A percentile compares a stretch with the other conserved stretches of the same genome.
These are phyloP conservation scores for Styela clava DNA, from an alignment of 23 tunicate species.

Conservation along the genomic window DNA sequence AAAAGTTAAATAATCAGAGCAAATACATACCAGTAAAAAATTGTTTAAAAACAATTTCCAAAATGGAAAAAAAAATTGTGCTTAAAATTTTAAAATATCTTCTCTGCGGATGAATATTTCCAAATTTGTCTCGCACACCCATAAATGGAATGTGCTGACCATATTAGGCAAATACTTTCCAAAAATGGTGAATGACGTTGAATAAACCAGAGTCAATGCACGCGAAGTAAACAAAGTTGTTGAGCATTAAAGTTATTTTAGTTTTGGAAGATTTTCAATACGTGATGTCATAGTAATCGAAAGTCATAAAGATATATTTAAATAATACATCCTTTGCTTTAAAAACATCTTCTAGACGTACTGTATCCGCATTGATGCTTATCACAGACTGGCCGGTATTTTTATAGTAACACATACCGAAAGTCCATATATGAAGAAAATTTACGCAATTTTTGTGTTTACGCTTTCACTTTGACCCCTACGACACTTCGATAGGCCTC, in stretches of 20 bases:
- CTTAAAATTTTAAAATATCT: neutral
- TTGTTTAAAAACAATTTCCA: neutral
- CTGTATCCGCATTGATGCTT: neutral
- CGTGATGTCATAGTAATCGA: conserved; percentile 5
- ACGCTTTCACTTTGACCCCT: no score
- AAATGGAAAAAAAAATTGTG: neutral
- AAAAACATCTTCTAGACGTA: neutral
- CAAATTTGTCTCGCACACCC: conserved; percentile 32
- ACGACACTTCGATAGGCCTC: no score
- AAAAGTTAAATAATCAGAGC: neutral
- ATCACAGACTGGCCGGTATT: neutral
- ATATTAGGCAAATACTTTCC: conserved; percentile 45
- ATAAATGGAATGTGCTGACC: conserved; percentile 57
- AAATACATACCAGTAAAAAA: neutral
- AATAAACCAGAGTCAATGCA: neutral
- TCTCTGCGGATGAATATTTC: conserved; percentile 65
- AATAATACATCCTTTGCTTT: neutral
- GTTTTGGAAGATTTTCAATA: neutral
- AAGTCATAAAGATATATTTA: neutral
- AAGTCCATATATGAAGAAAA: neutral
- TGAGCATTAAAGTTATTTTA: neutral
- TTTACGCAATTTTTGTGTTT: neutral
- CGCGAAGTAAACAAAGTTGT: conserved; percentile 24
- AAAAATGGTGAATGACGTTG: conserved; percentile 56
- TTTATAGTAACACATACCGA: neutral